phyloP scores from a whole-genome alignment of 2,113 vertebrate genomes.

The Dinomys branickii region DNA sequence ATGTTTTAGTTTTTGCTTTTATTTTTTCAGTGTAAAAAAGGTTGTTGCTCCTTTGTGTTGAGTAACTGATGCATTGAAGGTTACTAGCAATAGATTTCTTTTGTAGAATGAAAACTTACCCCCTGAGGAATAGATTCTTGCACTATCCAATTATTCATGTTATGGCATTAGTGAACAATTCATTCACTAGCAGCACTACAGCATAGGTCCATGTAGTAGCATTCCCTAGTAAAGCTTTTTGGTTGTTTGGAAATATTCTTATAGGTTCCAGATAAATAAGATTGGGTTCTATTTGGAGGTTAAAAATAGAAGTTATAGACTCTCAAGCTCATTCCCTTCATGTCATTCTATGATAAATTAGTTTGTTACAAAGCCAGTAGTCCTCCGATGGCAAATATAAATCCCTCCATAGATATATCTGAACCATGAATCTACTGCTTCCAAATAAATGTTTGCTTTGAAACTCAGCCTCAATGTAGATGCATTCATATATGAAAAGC shows the following conservation, averaged over 20 bases:
- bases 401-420: slow-evolving; percentile 14
- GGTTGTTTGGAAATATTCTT: slow-evolving; percentile 47
- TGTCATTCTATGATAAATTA: slow-evolving; percentile 61
- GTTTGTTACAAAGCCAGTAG: slow-evolving; percentile 32
- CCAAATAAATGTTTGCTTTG: slow-evolving; percentile 25
- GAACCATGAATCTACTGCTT: neutral
- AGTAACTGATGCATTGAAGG: neutral
- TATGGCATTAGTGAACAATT: neutral
- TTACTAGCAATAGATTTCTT: neutral
- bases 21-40: neutral
- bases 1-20: slow-evolving; percentile 42
- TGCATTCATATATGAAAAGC: neutral
- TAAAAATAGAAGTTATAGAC: neutral
- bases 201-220: neutral
- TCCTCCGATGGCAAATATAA: slow-evolving; percentile 36
- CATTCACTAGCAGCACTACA: neutral
- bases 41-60: neutral
- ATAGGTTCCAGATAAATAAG: slow-evolving; percentile 31
- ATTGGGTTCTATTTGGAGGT: slow-evolving; percentile 24
- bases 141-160: neutral
- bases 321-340: slow-evolving; percentile 11
- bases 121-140: neutral
- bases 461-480: neutral
- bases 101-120: neutral
- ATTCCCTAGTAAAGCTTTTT: neutral